A percentile compares a stretch with the other conserved stretches of the same genome.
These are phyloP conservation scores for Colius striatus DNA, from an alignment of 2,113 vertebrate genomes.

Conservation along the genomic window DNA sequence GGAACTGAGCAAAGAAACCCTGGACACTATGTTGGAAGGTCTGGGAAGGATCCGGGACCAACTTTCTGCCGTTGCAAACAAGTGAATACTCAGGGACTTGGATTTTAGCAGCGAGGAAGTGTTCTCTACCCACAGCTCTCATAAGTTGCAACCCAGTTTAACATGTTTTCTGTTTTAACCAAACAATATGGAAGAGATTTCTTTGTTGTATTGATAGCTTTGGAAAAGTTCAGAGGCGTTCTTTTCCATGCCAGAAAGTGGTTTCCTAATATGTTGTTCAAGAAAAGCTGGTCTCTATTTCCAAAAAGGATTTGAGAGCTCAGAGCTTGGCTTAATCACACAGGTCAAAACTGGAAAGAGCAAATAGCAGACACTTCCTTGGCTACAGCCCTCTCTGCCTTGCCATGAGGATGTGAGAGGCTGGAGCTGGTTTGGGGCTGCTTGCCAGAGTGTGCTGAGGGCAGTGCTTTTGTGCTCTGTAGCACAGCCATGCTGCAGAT, in stretches of 20 bases:
- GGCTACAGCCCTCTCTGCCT: neutral
- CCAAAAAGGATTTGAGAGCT: neutral
- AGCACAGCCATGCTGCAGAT: neutral
- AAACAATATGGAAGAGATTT: neutral
- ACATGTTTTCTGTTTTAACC: neutral
- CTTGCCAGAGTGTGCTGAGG: neutral
- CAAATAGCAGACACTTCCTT: neutral
- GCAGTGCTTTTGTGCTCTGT: neutral
- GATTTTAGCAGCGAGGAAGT: neutral
- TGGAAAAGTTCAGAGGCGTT: neutral
- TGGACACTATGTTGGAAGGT: conserved; percentile 95
- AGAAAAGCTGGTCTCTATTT: neutral
- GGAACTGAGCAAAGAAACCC: conserved; percentile 91
- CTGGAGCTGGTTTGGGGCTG: neutral
- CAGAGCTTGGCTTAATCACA: neutral
- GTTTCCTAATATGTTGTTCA: neutral
- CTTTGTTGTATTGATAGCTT: neutral
- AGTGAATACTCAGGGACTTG: conserved; percentile 61
- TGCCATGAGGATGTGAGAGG: neutral
- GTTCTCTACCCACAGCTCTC: neutral
- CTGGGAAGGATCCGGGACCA: conserved; percentile 92
- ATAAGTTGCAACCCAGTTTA: neutral
- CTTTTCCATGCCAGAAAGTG: neutral
- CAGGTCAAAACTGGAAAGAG: neutral
- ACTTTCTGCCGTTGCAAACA: conserved; percentile 86